Evolutionary conservation across 2,888 invertebrate species (phyloP), one percentile per base, ranked within the genome.

Genomic region (Acrobasis consociella): DNA sequence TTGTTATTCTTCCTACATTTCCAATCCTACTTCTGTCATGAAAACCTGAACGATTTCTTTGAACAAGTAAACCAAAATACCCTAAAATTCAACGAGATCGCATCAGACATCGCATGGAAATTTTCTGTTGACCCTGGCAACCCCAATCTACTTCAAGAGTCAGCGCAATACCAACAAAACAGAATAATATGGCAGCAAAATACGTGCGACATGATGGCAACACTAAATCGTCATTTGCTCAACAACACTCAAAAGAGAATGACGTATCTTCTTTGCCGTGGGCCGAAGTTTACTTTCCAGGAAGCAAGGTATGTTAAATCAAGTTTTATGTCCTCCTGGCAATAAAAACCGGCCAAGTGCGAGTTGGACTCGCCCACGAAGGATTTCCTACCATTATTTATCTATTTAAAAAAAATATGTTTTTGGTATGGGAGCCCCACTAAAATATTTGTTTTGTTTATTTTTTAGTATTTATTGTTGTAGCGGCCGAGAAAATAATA

Each of bases 201-300:
- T 49, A 73, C 71, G 0, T 93, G 93, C 62, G 68, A 69, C 39
- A 69, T 69, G 58, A 66, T 91, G 67, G 74, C 72, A 63, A 66
- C 67, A 65, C 66, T 89, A 49, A 70, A 72, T 2, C 67, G 62
- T 63, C 73, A 82, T 62, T 74, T 78, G 66, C 65, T 91, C 38
- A 87, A 87, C 59, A 69, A 59, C 17, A 84, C 81, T 22, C 93
- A 94, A 67, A 76, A 75, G 56, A 86, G 95, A 65, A 94, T 94
- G 87, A 78, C 93, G 60, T 93, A 93, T 82, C 80, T 95, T 11
- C 71, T 95, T 51, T 96, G 96, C 72, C 87, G 94, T 70, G 95
- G 95, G 51, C 94, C 95, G 0, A 93, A 86, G 62, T 95, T 91
- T 74, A 93, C 91, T 5, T 83, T 86, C 53, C 77, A 89, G 58